phyloP scores from a whole-genome alignment of 2,797 vertebrate genomes.

The Silurus lanzhouensis region DNA sequence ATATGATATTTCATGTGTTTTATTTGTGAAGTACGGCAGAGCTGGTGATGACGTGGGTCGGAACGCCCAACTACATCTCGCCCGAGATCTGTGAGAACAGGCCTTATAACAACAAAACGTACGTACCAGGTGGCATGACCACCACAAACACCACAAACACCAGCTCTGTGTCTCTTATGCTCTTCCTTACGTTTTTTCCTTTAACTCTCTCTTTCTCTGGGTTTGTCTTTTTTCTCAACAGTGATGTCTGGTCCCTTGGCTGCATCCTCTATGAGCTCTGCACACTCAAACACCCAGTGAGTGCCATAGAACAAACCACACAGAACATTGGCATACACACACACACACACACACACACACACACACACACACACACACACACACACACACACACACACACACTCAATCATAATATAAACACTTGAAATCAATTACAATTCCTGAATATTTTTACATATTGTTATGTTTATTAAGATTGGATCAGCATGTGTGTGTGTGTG shows the following conservation, averaged over 20 bases:
- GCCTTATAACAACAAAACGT: slow-evolving; percentile 77
- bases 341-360: neutral
- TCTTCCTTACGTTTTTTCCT: neutral
- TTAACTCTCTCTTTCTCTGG: neutral
- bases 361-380: neutral
- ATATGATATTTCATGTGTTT: neutral
- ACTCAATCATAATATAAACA: no score
- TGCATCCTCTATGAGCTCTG: slow-evolving; percentile 94
- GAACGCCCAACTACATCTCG: slow-evolving; percentile 90
- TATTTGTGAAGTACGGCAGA: slow-evolving; percentile 41
- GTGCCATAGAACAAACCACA: slow-evolving; percentile 54
- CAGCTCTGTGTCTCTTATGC: neutral
- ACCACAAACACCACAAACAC: neutral
- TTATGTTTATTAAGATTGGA: neutral
- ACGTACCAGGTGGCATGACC: neutral
- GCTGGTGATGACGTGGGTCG: slow-evolving; percentile 72
- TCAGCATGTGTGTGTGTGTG: neutral
- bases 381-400: neutral
- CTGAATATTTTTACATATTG: neutral
- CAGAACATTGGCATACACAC: neutral
- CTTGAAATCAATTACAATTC: neutral
- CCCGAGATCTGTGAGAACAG: slow-evolving; percentile 93
- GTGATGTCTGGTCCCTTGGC: slow-evolving; percentile 95
- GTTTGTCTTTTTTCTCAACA: slow-evolving; percentile 56
- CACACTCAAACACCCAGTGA: slow-evolving; percentile 89